Evolutionary conservation across 2,888 invertebrate species (phyloP), one percentile per base, ranked within the genome.

Genomic region (Tenodera sinensis): DNA sequence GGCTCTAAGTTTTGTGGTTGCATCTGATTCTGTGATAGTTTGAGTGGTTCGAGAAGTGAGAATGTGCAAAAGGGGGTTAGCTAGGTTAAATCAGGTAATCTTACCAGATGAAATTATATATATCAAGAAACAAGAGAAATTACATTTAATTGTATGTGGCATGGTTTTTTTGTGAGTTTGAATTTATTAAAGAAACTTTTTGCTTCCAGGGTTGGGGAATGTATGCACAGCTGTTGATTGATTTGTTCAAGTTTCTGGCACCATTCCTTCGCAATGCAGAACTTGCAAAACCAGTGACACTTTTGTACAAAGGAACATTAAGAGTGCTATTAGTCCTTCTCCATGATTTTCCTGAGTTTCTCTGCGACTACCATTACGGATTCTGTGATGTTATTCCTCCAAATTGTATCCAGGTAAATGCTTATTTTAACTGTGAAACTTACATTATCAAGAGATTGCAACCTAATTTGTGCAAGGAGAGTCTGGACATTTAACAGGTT

Each of bases 381-480:
- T 99, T 99, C 94, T 99, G 99, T 93, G 99, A 99, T 93, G 99
- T 98, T 90, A 99, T 99, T 92, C 99, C 99, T 85, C 98, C 99
- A 6, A 99, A 99, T 93, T 99, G 99, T 94, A 99, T 99, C 91
- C 99, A 96, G 93, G 92, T 92, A 47, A 30, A n/a, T 28, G 0
- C 3, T 71, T 71, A 20, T 20, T 71, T 71, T 71, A 42, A 42
- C 3, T 42, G 42, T 42, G 6, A 42, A 42, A 12, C 8, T 34
- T 42, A 6, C 12, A 42, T 42, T 42, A 42, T 12, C 8, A 4
- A 30, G 30, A 30, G 3, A 30, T 30, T 30, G 30, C 30, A 30
- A 30, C 3, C 4, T 4, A 34, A 6, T 34, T 34, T 34, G 34
- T 34, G 34, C 3, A 34, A 34, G 34, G 34, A 7, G 6, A 34